Evolutionary conservation across 2,888 invertebrate species (phyloP), one percentile per base, ranked within the genome.

Genomic region (Hirudinaria manillensis): DNA sequence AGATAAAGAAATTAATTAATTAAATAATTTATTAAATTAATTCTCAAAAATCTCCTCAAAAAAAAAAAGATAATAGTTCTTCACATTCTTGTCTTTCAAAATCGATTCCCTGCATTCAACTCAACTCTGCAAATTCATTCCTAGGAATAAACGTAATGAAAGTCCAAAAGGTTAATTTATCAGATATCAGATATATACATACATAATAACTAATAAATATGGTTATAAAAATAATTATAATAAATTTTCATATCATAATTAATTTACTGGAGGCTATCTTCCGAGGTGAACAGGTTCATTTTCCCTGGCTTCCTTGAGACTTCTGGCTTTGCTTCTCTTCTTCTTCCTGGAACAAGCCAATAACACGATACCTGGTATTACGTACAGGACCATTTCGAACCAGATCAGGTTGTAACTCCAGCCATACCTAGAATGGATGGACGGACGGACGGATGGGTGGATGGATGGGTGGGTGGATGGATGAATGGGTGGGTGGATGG

Each of bases 241-340:
- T 21, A 7, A 68, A 29, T 21, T 1, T 70, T 10, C 0, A 16
- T 27, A 2, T 36, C 36, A 1, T 21, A 16, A 32, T 34, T 36
- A 36, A 34, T 36, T 19, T 45, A n/a, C 36, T 51, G 24, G 24
- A 10, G 16, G 45, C 45, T 51, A 73, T 73, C 88, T 84, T 16
- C 88, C 87, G 75, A 93, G 91, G 82, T 91, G 91, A 66, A 91
- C 91, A 0, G 93, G 92, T 81, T 93, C 93, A 81, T 93, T 93
- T 6, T 91, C 92, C 89, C 91, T 90, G 0, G 91, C 92, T 61
- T 92, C 87, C 82, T 92, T 91, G 79, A 91, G 91, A n/a, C 89
- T 90, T 4, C 91, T 91, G 0, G 92, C 92, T 81, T 91, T 91
- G 80, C 90, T 90, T 0, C 92, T 91, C 87, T 93, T 93, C 85